Base-by-base conservation (phyloP, 1,140 invertebrate species). In the Drosophila mauritiana region DNA sequence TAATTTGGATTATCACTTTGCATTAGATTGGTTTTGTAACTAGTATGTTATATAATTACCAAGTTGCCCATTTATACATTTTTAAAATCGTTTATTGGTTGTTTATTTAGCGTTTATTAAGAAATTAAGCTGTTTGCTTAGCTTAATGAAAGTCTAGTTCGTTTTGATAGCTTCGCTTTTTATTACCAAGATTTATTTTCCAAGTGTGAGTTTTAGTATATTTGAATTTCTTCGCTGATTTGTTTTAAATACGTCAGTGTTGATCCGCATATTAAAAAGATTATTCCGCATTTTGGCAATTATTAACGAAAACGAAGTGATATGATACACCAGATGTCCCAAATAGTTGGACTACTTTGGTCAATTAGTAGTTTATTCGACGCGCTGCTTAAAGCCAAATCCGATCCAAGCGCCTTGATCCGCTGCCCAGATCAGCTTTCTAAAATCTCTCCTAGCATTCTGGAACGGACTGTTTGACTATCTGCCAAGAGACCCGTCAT, bases 401-500 rank as follows among this genome's bases (percentile, higher is more conserved):
- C 13, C 20, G 34, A 46, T 31, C 34, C 40, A 39, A 46, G 20
- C 20, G 63, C 43, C 36, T 63, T 67, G 37, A 63, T 53, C 46
- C 46, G 27, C 45, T 67, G 61, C 11, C 63, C 10, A 67, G 31
- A 68, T 68, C 59, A 37, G 40, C 52, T 70, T 70, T 70, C 68
- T 57, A 70, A 39, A 70, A 70, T 57, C 43, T 70, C 36, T 69
- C 20, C 46, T 49, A 42, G 13, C 36, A 40, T 48, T 34, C 27
- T 56, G 64, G 36, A 57, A 12, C 51, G 20, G 12, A 70, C 68
- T 57, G 52, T 70, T 25, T 22, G 43, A 40, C 31, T n/a, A 36
- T 20, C 34, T 54, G 43, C 52, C 64, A 69, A 70, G 25, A 83
- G 34, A 83, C 75, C 69, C 83, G 80, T 79, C 80, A 83, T 57